Base-by-base conservation (phyloP, 2,888 invertebrate genomes). In the Eristalis intricaria region DNA sequence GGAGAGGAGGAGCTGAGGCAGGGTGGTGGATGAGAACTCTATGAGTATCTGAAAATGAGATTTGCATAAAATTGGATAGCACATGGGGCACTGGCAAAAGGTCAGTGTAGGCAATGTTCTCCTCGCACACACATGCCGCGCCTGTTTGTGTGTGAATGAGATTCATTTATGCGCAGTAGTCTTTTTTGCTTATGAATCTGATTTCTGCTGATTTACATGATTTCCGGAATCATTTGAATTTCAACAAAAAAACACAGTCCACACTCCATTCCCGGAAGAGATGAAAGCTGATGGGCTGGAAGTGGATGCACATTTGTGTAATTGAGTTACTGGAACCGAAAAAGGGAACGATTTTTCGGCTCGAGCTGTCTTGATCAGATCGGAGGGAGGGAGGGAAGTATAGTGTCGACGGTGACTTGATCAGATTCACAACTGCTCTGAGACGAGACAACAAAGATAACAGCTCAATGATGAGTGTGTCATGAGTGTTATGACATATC, bases 1-100 rank as follows among this genome's bases (percentile, higher is more conserved):
- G n/a, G n/a, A n/a, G n/a, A n/a, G n/a, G 10, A 4, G 26, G 13
- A 7, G 29, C 19, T 64, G 56, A 1, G 3, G 26, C 26, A 26
- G 26, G 26, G 2, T 26, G 43, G 38, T 26, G 65, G 40, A 64
- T 40, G 56, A 58, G 70, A 78, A 65, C 78, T 70, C 69, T 78
- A 38, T 69, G 63, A 78, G 70, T 66, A 29, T 40, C 66, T 76
- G 60, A 40, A 60, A 40, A 66, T 66, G 60, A 60, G 58, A 60
- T 71, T 71, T 78, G 65, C 70, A 78, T 78, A 64, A 70, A 65
- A 78, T 70, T 70, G 63, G 63, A 68, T 50, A 50, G 60, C 26
- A 11, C 13, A 73, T 26, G 8, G 64, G 8, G 50, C 64, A 50
- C 74, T 35, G 22, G 23, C 63, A 50, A 78, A 78, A 70, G 70